These are phyloP conservation scores for Xenopus tropicalis DNA, from an alignment of 2,113 vertebrate genomes.

Conservation along the genomic window DNA sequence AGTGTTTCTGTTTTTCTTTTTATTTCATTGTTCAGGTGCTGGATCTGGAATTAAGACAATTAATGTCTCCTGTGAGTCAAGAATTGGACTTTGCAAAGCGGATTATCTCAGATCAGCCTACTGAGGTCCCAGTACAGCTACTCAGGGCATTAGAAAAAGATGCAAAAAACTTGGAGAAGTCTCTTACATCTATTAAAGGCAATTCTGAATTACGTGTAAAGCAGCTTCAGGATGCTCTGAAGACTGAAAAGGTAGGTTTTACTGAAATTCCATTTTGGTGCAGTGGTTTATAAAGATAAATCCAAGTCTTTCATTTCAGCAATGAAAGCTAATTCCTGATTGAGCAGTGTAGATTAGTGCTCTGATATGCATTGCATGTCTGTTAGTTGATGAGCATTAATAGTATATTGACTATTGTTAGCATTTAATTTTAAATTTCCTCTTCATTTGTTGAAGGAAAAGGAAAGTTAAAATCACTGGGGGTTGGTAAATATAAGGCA, in stretches of 20 bases:
- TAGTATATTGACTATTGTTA: too few relatives aligned
- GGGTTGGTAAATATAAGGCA: too few relatives aligned
- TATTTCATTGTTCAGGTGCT: slow-evolving; percentile 61
- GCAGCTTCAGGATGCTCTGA: slow-evolving; percentile 63
- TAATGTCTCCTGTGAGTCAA: slow-evolving; percentile 71
- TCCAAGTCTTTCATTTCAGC: too few relatives aligned
- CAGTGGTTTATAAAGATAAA: background rate
- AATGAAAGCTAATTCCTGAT: too few relatives aligned
- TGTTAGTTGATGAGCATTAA: too few relatives aligned
- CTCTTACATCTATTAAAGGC: slow-evolving; percentile 68
- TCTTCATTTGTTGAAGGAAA: too few relatives aligned
- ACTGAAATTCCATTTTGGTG: accelerated
- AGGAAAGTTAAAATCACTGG: too few relatives aligned
- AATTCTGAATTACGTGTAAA: slow-evolving; percentile 67
- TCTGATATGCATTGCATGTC: too few relatives aligned
- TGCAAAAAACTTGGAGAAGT: slow-evolving; percentile 79
- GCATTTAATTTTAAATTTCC: too few relatives aligned
- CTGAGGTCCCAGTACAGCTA: slow-evolving; percentile 83
- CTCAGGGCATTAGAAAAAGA: slow-evolving; percentile 88
- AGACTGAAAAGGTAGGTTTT: slow-evolving; percentile 70
- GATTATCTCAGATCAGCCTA: slow-evolving; percentile 62
- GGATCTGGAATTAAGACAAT: slow-evolving; percentile 76
- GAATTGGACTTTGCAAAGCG: slow-evolving; percentile 70
- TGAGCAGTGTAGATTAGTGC: too few relatives aligned
- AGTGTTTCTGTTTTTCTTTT: too few relatives aligned